These are phyloP conservation scores for Engraulis encrasicolus DNA, from an alignment of 2,113 vertebrate species.

Conservation along the genomic window DNA sequence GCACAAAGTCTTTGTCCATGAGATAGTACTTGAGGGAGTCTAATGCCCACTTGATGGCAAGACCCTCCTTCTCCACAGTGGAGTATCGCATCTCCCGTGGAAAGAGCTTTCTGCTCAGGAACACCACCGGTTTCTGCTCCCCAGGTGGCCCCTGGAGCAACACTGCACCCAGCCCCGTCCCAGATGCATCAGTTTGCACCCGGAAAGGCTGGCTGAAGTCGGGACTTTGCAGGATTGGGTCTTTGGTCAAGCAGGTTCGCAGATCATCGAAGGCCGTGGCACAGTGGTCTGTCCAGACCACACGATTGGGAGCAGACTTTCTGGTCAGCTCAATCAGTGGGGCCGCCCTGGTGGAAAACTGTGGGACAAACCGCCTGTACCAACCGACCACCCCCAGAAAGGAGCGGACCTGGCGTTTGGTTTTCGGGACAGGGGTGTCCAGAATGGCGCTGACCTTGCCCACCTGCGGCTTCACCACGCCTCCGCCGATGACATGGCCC, in stretches of 20 bases:
- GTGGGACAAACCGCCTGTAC: neutral
- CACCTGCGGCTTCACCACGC: constrained; percentile 21
- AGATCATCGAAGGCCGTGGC: neutral
- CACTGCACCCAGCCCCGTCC: neutral
- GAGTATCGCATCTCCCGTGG: constrained; percentile 16
- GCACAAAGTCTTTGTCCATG: neutral
- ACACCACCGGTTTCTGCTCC: neutral
- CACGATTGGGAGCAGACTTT: no score
- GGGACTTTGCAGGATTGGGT: constrained; percentile 4
- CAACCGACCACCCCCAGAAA: neutral
- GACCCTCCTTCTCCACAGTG: constrained; percentile 18
- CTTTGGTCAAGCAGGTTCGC: neutral
- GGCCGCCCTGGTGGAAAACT: neutral
- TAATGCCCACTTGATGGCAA: neutral
- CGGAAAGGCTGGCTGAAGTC: constrained; percentile 9
- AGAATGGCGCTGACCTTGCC: neutral
- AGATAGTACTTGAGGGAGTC: constrained; percentile 6
- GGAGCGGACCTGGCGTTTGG: neutral
- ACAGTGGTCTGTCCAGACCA: neutral
- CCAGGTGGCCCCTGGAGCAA: neutral
- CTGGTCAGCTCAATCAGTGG: neutral
- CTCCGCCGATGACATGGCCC: constrained; percentile 23
- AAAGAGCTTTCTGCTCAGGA: constrained; percentile 28
- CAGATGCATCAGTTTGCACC: constrained; percentile 9
- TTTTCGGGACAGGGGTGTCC: neutral